A percentile compares a stretch with the other conserved stretches of the same genome.
Conservation (phyloP, 2,113 vertebrate genomes). For the Gallinago paraguaiae region DNA sequence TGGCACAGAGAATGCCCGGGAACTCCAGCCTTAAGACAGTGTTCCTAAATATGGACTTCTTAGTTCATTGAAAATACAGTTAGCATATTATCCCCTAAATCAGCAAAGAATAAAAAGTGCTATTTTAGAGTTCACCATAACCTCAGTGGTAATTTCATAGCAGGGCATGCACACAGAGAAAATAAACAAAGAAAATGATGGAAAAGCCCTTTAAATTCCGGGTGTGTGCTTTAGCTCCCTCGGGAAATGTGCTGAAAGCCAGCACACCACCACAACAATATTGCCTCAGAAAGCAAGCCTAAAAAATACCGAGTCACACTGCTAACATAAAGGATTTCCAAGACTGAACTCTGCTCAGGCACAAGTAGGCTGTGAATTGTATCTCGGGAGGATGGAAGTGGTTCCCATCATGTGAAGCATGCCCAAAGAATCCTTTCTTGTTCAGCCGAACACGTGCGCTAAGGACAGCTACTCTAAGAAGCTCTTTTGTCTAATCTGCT, state of each 20-base stretch:
- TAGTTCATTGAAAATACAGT: neutral
- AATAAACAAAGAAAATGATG: neutral
- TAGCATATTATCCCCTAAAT: neutral
- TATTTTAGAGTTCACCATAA: neutral
- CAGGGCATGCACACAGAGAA: neutral
- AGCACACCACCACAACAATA: fast-evolving
- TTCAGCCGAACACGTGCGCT: neutral
- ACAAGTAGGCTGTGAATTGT: neutral
- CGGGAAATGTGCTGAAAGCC: neutral
- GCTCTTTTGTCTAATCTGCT: neutral
- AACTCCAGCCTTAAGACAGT: neutral
- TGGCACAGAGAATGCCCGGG: neutral
- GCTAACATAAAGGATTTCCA: neutral
- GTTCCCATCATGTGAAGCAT: neutral
- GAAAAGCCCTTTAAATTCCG: neutral
- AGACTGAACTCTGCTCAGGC: neutral
- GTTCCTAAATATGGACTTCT: fast-evolving
- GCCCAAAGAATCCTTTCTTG: neutral
- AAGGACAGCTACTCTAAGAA: neutral
- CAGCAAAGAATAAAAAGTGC: neutral
- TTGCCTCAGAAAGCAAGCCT: neutral
- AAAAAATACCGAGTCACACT: neutral
- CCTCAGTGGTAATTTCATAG: neutral
- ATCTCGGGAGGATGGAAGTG: neutral
- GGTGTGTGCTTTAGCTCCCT: neutral